Percentiles rank a stretch among this genome's conserved stretches.
phyloP scores from a whole-genome alignment of 2,888 invertebrate species.

The Eupithecia subfuscata region DNA sequence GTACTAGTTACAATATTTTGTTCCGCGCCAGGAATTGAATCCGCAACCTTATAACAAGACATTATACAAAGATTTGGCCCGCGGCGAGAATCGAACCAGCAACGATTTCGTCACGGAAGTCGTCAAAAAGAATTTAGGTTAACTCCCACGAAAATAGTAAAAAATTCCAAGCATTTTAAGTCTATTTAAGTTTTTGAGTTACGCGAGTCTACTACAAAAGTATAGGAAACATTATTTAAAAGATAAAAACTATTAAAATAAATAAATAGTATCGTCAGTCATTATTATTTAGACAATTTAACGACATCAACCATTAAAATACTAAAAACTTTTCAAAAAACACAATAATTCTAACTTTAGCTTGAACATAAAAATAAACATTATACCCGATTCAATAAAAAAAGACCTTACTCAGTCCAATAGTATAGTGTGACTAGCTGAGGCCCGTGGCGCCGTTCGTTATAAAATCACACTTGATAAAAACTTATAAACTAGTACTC shows the following conservation, averaged over 20 bases:
- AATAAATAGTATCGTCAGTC: slow-evolving; percentile 20
- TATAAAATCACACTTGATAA: neutral
- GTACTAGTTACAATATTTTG: no score
- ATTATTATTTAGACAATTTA: slow-evolving; percentile 34
- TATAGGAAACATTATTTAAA: slow-evolving; percentile 19
- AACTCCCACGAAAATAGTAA: neutral
- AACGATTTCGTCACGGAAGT: neutral
- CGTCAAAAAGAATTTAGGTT: neutral
- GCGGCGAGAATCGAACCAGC: neutral
- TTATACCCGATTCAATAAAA: slow-evolving; percentile 28
- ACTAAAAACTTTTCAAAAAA: slow-evolving; percentile 23
- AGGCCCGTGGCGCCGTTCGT: neutral
- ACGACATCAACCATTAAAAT: slow-evolving; percentile 32
- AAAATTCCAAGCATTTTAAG: neutral
- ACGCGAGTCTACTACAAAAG: neutral
- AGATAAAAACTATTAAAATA: slow-evolving; percentile 17
- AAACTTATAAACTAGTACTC: neutral
- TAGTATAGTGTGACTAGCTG: neutral
- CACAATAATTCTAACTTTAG: slow-evolving; percentile 22
- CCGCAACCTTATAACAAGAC: neutral
- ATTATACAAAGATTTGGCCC: neutral
- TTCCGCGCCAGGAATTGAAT: neutral
- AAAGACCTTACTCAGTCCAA: slow-evolving; percentile 36
- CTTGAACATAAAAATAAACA: slow-evolving; percentile 34
- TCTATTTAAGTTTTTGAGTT: slow-evolving; percentile 2